phyloP scores from a whole-genome alignment of 2,888 invertebrate genomes.

The Parnassius mnemosyne region DNA sequence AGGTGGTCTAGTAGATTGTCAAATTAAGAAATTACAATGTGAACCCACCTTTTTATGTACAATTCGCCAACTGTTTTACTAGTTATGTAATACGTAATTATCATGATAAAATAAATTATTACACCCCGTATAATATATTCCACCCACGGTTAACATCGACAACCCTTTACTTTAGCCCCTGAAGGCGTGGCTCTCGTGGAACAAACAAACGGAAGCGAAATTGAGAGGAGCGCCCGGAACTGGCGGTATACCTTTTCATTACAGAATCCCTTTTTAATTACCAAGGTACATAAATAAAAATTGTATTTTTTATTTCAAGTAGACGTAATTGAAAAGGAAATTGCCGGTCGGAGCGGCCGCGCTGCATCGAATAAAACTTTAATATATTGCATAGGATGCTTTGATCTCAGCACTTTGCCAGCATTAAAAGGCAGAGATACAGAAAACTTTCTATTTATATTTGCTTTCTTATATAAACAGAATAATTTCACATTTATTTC shows the following conservation, averaged over 20 bases:
- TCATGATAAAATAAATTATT: slow-evolving; percentile 18
- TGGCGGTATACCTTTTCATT: slow-evolving; percentile 79
- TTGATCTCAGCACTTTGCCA: slow-evolving; percentile 74
- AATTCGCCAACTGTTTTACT: no score
- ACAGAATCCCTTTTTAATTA: slow-evolving; percentile 81
- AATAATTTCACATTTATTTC: slow-evolving; percentile 23
- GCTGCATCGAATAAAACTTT: slow-evolving; percentile 75
- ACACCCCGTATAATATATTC: slow-evolving; percentile 16
- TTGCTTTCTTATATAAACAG: slow-evolving; percentile 23
- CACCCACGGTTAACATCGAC: slow-evolving; percentile 42
- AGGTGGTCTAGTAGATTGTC: no score
- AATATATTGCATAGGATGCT: slow-evolving; percentile 78
- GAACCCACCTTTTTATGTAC: no score
- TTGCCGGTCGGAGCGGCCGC: slow-evolving; percentile 66
- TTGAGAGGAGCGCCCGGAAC: slow-evolving; percentile 78
- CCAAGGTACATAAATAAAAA: slow-evolving; percentile 77
- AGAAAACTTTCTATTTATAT: slow-evolving; percentile 44
- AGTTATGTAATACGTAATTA: slow-evolving; percentile 7
- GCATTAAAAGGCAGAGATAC: slow-evolving; percentile 65
- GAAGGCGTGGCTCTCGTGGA: slow-evolving; percentile 67
- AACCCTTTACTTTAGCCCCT: slow-evolving; percentile 67
- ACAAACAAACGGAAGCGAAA: slow-evolving; percentile 79
- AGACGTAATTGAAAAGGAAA: slow-evolving; percentile 80
- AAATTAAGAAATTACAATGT: no score
- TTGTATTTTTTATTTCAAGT: slow-evolving; percentile 78